phyloP scores from a whole-genome alignment of 2,797 vertebrate genomes.

The Pristis pectinata region DNA sequence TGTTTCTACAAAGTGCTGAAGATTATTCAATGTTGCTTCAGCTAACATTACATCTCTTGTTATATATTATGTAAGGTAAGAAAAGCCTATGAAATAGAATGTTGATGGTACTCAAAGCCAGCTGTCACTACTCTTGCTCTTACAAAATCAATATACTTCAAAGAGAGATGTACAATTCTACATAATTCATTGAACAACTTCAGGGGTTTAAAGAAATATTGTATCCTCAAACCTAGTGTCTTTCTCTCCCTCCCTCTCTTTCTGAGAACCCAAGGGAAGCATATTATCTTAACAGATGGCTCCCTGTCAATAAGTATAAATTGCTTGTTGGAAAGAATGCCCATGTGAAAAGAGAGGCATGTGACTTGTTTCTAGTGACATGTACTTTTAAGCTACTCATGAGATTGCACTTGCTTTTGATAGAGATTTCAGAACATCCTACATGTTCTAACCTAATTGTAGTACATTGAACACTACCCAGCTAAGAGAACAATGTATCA shows the following conservation, averaged over 20 bases:
- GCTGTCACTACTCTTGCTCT: background rate
- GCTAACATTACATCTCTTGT: background rate
- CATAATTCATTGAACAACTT: conserved; percentile 61
- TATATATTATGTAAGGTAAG: conserved; percentile 19
- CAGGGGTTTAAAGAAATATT: conserved; percentile 53
- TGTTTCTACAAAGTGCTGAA: background rate
- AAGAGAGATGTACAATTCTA: conserved; percentile 40
- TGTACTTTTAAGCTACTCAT: background rate
- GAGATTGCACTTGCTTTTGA: background rate
- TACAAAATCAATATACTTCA: conserved; percentile 37
- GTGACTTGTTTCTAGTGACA: background rate
- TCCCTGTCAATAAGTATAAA: conserved; percentile 66
- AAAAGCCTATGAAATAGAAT: conserved; percentile 32
- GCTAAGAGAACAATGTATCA: background rate
- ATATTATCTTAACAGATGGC: conserved; percentile 57
- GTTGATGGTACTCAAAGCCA: conserved; percentile 25
- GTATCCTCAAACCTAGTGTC: background rate
- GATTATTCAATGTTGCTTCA: background rate
- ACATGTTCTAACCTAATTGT: background rate
- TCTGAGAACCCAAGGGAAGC: background rate
- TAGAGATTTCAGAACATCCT: background rate
- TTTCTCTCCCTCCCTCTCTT: background rate
- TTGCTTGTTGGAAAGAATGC: conserved; percentile 61
- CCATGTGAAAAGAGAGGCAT: conserved; percentile 50
- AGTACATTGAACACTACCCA: background rate